A percentile compares a stretch with the other conserved stretches of the same genome.
These are phyloP conservation scores for Bactericera cockerelli DNA, from an alignment of 1,140 invertebrate genomes.

Conservation along the genomic window DNA sequence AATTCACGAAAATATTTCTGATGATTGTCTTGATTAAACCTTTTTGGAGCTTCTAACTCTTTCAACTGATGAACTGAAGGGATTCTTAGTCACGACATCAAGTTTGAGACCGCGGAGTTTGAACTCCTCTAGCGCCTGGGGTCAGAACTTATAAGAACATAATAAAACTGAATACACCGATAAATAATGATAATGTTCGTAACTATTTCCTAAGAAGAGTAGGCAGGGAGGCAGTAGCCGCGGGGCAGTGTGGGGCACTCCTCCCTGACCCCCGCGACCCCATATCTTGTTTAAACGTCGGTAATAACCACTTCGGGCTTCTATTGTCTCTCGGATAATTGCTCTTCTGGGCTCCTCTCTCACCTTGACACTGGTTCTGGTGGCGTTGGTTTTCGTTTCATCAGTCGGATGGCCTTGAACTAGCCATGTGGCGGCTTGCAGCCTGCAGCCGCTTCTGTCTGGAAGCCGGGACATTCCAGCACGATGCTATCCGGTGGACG, in stretches of 20 bases:
- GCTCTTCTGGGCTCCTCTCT: background rate
- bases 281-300: slow-evolving; percentile 4
- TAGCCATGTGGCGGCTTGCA: no score
- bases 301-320: slow-evolving; percentile 6
- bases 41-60: no score
- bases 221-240: background rate
- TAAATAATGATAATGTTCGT: slow-evolving; percentile 6
- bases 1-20: no score
- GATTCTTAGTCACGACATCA: no score
- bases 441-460: no score
- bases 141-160: background rate
- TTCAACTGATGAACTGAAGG: no score
- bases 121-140: no score
- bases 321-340: slow-evolving; percentile 9
- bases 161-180: background rate
- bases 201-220: background rate
- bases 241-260: background rate
- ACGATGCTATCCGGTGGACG: no score
- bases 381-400: background rate
- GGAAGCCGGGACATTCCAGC: no score
- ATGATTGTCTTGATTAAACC: no score
- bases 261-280: background rate
- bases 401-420: no score
- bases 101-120: no score
- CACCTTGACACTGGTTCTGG: background rate